A percentile compares a stretch with the other conserved stretches of the same genome.
Conservation (phyloP, 2,888 invertebrate genomes). For the Andrena camellia region DNA sequence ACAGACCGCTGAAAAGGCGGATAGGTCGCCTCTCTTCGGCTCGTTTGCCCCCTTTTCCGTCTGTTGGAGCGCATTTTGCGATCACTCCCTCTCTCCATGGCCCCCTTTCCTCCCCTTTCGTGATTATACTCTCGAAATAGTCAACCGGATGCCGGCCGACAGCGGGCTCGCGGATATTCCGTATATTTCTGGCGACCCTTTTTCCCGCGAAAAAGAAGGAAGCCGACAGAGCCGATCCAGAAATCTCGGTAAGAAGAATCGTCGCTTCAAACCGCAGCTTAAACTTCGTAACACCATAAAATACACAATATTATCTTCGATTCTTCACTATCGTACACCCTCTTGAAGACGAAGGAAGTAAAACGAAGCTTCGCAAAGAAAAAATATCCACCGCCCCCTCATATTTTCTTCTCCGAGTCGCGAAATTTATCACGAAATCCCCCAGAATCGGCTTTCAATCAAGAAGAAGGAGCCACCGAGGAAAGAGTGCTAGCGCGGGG, state of each 20-base stretch:
- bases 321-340: no score
- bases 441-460: background rate
- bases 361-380: background rate
- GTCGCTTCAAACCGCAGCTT: background rate
- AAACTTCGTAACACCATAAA: no score
- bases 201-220: slow-evolving; percentile 65
- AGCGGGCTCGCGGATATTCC: slow-evolving; percentile 72
- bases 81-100: slow-evolving; percentile 45
- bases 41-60: slow-evolving; percentile 58
- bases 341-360: background rate
- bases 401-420: background rate
- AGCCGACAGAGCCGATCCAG: slow-evolving; percentile 12
- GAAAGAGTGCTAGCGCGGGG: background rate
- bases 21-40: slow-evolving; percentile 15
- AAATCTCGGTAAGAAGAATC: slow-evolving; percentile 28
- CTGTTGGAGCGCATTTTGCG: slow-evolving; percentile 71
- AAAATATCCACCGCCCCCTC: no score
- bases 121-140: slow-evolving; percentile 84
- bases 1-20: slow-evolving; percentile 30
- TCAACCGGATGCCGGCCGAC: slow-evolving; percentile 82
- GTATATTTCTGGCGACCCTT: slow-evolving; percentile 79
- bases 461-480: background rate
- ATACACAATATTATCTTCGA: no score
- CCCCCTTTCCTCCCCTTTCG: slow-evolving; percentile 71
- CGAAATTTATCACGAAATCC: background rate